Base-by-base conservation (phyloP, 2,797 vertebrate genomes). In the Scolopax rusticola region DNA sequence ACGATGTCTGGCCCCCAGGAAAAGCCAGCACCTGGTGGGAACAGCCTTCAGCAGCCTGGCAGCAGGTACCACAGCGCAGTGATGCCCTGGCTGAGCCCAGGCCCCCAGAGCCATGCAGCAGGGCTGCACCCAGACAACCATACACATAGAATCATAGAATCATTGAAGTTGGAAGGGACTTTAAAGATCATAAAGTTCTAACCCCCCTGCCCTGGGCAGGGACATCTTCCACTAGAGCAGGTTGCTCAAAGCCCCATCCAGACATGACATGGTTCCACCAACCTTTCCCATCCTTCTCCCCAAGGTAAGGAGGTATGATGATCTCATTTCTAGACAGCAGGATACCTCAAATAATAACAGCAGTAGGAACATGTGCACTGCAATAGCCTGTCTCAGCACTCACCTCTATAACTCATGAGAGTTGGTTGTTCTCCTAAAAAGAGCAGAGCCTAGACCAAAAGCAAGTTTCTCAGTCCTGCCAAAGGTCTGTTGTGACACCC, bases 11-110 rank as follows among this genome's bases (percentile, higher is more conserved):
- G 7, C 3, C 36, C 13, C 0, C 0, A 41, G 83, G 47, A 87
- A 81, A 73, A n/a, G 18, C 28, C 0, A 0, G 28, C 36, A 57
- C 3, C 3, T 0, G 1, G 27, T 16, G 47, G 47, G 12, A 56
- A 59, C 12, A n/a, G 25, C 40, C 40, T 56, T 25, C 18, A 23
- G 40, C 64, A 63, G 38, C 45, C 50, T 6, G 4, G 17, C 78
- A 56, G 27, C 3, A 19, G 28, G 63, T 47, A 59, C 17, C 0
- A 0, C 15, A 11, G 38, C 0, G 0, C 10, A 57, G 16, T 54
- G 48, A 67, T 79, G 75, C 23, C 41, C 9, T 0, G 1, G n/a
- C 45, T 30, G 50, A 64, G 54, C 48, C 40, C 45, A 15, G 47
- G 56, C 8, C 25, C 33, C 51, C 8, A 7, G 36, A 32, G 33